These are phyloP conservation scores for Pteruthius melanotis DNA, from an alignment of 2,113 vertebrate genomes.

Conservation along the genomic window DNA sequence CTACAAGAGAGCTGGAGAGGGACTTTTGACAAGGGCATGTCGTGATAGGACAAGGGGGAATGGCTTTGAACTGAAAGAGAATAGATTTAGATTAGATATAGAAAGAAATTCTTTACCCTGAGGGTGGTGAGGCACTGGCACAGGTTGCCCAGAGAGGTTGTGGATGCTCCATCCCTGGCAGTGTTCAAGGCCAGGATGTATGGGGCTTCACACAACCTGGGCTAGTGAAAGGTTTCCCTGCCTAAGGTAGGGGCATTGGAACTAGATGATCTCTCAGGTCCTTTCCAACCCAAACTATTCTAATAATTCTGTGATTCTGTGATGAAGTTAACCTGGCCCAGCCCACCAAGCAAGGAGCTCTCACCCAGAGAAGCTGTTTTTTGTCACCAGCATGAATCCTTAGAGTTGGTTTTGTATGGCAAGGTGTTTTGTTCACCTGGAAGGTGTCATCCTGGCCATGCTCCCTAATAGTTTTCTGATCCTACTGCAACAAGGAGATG, in stretches of 20 bases:
- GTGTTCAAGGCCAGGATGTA: not conserved
- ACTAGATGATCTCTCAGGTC: not conserved
- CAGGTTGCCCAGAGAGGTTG: not conserved
- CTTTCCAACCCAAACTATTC: not conserved
- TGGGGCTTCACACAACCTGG: not conserved
- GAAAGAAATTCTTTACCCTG: not conserved
- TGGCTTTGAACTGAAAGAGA: not conserved
- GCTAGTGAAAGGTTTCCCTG: not conserved
- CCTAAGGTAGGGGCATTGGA: accelerated
- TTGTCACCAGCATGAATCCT: not conserved
- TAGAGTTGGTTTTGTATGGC: not conserved
- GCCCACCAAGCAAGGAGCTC: not conserved
- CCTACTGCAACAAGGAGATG: not conserved
- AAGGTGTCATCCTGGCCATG: not conserved
- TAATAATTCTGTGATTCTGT: not conserved
- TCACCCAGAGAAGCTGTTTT: not conserved
- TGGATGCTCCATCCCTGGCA: not conserved
- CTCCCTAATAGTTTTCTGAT: not conserved
- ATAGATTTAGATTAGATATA: not conserved
- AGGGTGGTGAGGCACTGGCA: not conserved
- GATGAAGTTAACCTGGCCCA: not conserved
- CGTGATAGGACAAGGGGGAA: not conserved
- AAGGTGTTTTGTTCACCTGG: not conserved
- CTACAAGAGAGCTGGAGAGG: not conserved
- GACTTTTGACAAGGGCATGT: not conserved